These are phyloP conservation scores for Palloptera scutellata DNA, from an alignment of 2,888 invertebrate species.

Conservation along the genomic window DNA sequence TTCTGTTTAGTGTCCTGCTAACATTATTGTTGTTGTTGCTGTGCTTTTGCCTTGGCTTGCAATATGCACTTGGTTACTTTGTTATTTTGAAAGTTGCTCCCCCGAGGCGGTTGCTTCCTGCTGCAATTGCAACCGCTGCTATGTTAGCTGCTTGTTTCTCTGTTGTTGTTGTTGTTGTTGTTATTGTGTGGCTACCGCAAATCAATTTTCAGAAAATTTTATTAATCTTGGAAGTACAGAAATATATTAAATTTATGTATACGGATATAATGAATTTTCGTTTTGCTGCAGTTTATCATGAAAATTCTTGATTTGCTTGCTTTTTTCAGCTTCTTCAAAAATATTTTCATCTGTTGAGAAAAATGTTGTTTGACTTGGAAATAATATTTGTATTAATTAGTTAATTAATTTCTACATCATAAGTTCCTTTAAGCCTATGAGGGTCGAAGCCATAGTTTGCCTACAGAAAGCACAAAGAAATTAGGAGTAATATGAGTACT, in stretches of 20 bases:
- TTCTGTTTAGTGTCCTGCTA: slow-evolving; percentile 39
- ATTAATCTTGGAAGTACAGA: slow-evolving; percentile 32
- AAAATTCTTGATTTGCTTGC: background rate
- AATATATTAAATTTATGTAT: too few relatives aligned
- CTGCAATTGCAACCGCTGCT: slow-evolving; percentile 7
- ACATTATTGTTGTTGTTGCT: slow-evolving; percentile 38
- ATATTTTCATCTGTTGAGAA: too few relatives aligned
- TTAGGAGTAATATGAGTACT: background rate
- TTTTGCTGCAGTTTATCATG: background rate
- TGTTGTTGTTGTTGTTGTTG: slow-evolving; percentile 13
- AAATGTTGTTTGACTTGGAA: too few relatives aligned
- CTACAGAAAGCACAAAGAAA: background rate
- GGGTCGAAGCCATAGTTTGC: background rate
- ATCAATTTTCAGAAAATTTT: slow-evolving; percentile 50
- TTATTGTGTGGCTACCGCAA: slow-evolving; percentile 49
- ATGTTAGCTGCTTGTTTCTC: background rate
- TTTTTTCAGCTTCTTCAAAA: background rate
- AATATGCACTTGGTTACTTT: background rate
- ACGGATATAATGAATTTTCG: slow-evolving; percentile 2
- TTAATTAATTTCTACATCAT: background rate
- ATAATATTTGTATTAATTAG: too few relatives aligned
- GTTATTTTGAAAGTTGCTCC: slow-evolving; percentile 19
- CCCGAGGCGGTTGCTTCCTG: slow-evolving; percentile 26
- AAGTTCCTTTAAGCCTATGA: background rate
- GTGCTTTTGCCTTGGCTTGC: background rate